A percentile compares a stretch with the other conserved stretches of the same genome.
Evolutionary conservation across 1,140 invertebrate species (phyloP).

Genomic region (Andricus grossulariae): DNA sequence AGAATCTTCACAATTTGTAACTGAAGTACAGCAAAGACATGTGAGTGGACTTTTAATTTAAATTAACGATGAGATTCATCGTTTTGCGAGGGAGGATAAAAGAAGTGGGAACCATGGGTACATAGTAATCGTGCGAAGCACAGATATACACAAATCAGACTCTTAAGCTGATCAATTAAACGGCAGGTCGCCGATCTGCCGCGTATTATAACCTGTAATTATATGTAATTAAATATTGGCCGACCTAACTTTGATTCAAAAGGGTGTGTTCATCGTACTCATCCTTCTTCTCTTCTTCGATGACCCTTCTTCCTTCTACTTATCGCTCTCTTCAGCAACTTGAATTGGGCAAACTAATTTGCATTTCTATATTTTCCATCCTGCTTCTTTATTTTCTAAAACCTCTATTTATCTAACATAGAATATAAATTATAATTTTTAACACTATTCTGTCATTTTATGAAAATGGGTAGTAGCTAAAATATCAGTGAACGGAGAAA

Average conservation of each 20-base stretch:
- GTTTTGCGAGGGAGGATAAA: conserved; percentile 43
- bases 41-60: conserved; percentile 63
- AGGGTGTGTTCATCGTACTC: conserved; percentile 56
- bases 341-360: no score
- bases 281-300: conserved; percentile 4
- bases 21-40: conserved; percentile 13
- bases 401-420: no score
- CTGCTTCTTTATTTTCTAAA: no score
- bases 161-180: conserved; percentile 69
- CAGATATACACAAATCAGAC: conserved; percentile 69
- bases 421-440: no score
- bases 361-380: no score
- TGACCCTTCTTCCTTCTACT: neutral
- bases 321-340: neutral
- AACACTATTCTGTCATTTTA: no score
- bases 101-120: conserved; percentile 50
- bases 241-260: conserved; percentile 47
- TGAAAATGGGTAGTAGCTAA: no score
- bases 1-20: neutral
- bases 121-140: conserved; percentile 55
- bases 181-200: conserved; percentile 65
- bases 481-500: no score
- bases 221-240: conserved; percentile 69
- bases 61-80: conserved; percentile 49
- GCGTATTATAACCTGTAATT: conserved; percentile 69